A percentile compares a stretch with the other conserved stretches of the same genome.
phyloP scores from a whole-genome alignment of 2,888 invertebrate species.

The Cheilosia pagana region DNA sequence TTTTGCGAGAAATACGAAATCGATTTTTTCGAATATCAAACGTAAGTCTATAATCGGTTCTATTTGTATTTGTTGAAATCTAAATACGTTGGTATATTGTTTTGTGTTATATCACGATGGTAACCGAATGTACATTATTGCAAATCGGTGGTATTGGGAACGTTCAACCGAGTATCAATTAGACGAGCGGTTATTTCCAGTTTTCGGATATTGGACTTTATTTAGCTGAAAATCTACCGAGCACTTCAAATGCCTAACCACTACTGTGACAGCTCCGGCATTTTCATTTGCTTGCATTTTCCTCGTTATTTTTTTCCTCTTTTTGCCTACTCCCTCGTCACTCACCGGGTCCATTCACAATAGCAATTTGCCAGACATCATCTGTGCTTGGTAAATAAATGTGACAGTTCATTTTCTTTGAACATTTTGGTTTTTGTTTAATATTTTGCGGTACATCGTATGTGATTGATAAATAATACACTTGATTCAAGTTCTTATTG shows the following conservation, averaged over 20 bases:
- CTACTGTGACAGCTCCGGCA: conserved; percentile 41
- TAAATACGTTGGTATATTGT: background rate
- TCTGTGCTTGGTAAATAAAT: background rate
- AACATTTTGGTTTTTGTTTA: too few relatives aligned
- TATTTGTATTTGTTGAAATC: conserved; percentile 14
- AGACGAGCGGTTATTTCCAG: conserved; percentile 33
- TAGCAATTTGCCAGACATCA: background rate
- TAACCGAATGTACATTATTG: background rate
- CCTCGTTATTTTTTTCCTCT: background rate
- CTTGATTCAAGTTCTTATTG: too few relatives aligned
- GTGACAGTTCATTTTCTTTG: background rate
- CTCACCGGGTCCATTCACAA: conserved; percentile 20
- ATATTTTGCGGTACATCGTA: too few relatives aligned
- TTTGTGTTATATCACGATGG: conserved; percentile 23
- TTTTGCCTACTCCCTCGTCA: background rate
- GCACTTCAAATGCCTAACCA: conserved; percentile 21
- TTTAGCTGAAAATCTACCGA: conserved; percentile 27
- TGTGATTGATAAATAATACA: too few relatives aligned
- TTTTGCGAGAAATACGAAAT: conserved; percentile 39
- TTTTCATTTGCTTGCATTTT: conserved; percentile 23
- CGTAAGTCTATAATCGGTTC: conserved; percentile 42
- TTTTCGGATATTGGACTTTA: background rate
- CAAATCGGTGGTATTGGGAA: background rate
- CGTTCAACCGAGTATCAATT: background rate
- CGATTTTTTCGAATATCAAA: conserved; percentile 52